Conservation (phyloP, 2,888 invertebrate species). For the Sussaba pulchella region DNA sequence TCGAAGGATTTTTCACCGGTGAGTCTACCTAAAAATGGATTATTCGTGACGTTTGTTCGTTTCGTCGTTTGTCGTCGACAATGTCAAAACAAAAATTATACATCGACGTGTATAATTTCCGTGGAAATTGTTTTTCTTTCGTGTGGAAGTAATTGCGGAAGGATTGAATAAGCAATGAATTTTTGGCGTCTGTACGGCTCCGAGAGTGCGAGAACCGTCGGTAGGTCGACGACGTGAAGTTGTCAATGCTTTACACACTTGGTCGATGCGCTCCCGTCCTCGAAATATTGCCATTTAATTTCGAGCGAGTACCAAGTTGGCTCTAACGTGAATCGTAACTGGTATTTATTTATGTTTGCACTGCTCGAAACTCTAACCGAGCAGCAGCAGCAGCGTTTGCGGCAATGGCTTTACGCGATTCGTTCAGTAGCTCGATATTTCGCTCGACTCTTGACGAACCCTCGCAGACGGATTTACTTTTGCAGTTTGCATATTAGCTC, state of each 20-base stretch:
- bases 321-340: neutral
- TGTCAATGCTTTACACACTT: neutral
- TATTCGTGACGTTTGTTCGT: too few species aligned
- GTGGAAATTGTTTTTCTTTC: too few species aligned
- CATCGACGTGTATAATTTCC: too few species aligned
- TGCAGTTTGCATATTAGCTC: slow-evolving; percentile 7
- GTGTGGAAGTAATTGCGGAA: too few species aligned
- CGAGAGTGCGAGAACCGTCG: neutral
- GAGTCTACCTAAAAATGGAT: too few species aligned
- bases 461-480: slow-evolving; percentile 26
- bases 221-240: neutral
- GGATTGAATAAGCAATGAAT: too few species aligned
- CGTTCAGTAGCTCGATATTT: slow-evolving; percentile 37
- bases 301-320: neutral
- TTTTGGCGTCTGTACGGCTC: too few species aligned
- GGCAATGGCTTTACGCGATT: too few species aligned
- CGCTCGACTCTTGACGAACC: slow-evolving; percentile 8
- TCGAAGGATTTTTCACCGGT: too few species aligned
- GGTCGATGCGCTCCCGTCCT: neutral
- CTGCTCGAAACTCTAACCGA: neutral
- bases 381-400: neutral
- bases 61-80: too few species aligned
- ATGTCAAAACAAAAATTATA: too few species aligned
- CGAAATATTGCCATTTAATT: slow-evolving; percentile 10
- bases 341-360: slow-evolving; percentile 19